These are phyloP conservation scores for Passer montanus DNA, from an alignment of 2,113 vertebrate species.

Conservation along the genomic window DNA sequence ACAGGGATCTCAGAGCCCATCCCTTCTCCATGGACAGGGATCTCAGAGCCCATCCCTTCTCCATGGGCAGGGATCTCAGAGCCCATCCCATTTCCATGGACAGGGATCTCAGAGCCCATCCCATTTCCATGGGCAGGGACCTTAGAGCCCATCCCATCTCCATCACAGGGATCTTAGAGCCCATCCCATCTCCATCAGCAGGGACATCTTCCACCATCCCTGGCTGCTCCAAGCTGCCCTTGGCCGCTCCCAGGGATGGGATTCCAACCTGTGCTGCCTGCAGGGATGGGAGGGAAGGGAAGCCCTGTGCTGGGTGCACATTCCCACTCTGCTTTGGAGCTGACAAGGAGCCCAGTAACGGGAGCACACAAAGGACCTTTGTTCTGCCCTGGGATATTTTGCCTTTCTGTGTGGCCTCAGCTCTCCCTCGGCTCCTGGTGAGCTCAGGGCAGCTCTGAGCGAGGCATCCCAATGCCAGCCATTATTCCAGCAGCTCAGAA, in stretches of 20 bases:
- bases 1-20: too few species aligned
- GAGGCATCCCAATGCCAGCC: neutral
- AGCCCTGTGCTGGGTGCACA: neutral
- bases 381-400: neutral
- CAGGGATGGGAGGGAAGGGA: neutral
- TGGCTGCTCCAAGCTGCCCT: neutral
- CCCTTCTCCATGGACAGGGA: too few species aligned
- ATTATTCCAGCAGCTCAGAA: neutral
- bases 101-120: too few species aligned
- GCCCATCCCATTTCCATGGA: too few species aligned
- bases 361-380: slow-evolving; percentile 5
- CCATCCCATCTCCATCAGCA: neutral
- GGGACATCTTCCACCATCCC: neutral
- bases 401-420: neutral
- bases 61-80: too few species aligned
- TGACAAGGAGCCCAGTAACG: neutral
- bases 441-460: neutral
- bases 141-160: too few species aligned
- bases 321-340: neutral
- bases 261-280: neutral
- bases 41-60: too few species aligned
- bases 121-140: neutral
- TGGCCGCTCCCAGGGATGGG: neutral
- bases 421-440: neutral
- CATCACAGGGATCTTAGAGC: fast-evolving